These are phyloP conservation scores for Callorhinus ursinus DNA, from an alignment of 2,113 vertebrate genomes.

Conservation along the genomic window DNA sequence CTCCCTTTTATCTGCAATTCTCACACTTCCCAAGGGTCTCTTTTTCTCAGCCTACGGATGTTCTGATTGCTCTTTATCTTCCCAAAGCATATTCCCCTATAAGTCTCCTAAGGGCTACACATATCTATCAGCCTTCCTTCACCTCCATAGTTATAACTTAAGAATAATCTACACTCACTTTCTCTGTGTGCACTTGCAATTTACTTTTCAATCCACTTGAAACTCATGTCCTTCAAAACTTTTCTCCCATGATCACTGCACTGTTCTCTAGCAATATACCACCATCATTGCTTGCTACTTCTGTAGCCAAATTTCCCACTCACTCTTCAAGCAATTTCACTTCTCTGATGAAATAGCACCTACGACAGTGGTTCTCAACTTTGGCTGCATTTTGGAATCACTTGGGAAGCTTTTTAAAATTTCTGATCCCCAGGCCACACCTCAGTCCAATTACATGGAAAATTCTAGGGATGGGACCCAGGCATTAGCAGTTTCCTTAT, in stretches of 20 bases:
- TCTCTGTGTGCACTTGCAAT: conserved; percentile 13
- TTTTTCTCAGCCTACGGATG: not conserved
- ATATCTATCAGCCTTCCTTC: not conserved
- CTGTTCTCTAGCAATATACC: not conserved
- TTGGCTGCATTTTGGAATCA: not conserved
- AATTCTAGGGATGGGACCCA: not conserved
- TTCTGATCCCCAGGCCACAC: not conserved
- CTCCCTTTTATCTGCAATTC: conserved; percentile 17
- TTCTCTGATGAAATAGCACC: conserved; percentile 6
- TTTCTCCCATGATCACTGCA: not conserved
- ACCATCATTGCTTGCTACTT: not conserved
- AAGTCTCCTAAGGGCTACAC: not conserved
- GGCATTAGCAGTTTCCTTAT: not conserved
- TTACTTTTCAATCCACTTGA: conserved; percentile 25
- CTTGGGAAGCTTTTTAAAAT: not conserved
- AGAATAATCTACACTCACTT: conserved; percentile 4
- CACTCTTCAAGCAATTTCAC: not conserved
- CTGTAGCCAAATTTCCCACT: not conserved
- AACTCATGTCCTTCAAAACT: not conserved
- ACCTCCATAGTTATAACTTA: not conserved
- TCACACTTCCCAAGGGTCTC: not conserved
- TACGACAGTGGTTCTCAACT: not conserved
- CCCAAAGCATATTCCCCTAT: conserved; percentile 21
- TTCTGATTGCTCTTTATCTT: conserved; percentile 19
- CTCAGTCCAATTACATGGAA: not conserved